Base-by-base conservation (phyloP, 2,888 invertebrate genomes). In the Caenorhabditis drosophilae region DNA sequence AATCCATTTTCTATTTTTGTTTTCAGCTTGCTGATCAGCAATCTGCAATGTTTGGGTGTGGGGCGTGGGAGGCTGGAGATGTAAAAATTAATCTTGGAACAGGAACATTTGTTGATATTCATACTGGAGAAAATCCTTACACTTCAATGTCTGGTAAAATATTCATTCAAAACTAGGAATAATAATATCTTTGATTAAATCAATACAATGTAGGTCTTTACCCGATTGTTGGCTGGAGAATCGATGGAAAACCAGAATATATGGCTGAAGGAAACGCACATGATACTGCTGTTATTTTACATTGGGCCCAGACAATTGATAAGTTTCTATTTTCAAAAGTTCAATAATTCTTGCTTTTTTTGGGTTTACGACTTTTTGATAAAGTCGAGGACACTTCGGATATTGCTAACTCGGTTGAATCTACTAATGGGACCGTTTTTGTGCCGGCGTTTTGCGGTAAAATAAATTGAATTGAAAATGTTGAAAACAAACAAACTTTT, bases 41-140 rank as follows among this genome's bases (percentile, higher is more conserved):
- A 2, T 91, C 93, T 0, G 91, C 93, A 0, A 70, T 92, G 86
- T 92, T 91, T 87, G 94, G 93, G 4, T 90, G 91, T 0, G 90
- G 91, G 66, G 91, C 92, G 79, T 91, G 91, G 81, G 85, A 88
- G 2, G 85, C 88, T 0, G 91, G 91, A 25, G 90, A 91, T 82
- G 88, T 92, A 1, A 94, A 93, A 83, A 86, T 93, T 2, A 93
- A 93, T 0, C 88, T 95, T 86, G 94, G 94, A 0, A 95, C 94
- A 0, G 95, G 95, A 0, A 90, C 91, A 0, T 95, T 95, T 85
- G 85, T 94, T 41, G 89, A 93, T 83, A 88, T 93, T 34, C 90
- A 92, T 82, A 92, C 93, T 0, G 91, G 91, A 0, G 70, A 80
- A 0, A 84, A 87, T 64, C 90, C 93, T 0, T 91, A 91, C 81